Evolutionary conservation across 2,888 invertebrate species (phyloP).

Genomic region (Neoitamus cyanurus): DNA sequence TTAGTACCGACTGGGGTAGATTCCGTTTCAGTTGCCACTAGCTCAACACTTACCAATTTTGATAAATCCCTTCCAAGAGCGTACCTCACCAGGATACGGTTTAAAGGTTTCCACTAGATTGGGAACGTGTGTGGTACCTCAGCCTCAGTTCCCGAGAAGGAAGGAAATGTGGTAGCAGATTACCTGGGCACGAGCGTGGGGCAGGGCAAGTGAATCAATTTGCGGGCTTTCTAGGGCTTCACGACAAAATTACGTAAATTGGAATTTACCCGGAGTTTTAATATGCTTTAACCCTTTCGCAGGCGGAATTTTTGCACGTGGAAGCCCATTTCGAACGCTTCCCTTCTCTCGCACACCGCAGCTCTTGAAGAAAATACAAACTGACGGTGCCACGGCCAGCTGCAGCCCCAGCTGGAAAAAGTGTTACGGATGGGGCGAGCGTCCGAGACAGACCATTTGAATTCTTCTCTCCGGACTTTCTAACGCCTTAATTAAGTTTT

Average conservation of each 20-base stretch:
- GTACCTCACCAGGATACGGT: neutral
- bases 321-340: constrained; percentile 1
- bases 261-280: constrained; percentile 21
- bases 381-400: neutral
- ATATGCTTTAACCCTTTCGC: constrained; percentile 17
- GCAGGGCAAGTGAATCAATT: neutral
- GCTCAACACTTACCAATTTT: neutral
- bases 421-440: neutral
- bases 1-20: too few species aligned
- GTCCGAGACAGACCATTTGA: neutral
- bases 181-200: neutral
- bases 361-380: neutral
- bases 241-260: constrained; percentile 11
- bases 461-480: neutral
- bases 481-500: constrained; percentile 13
- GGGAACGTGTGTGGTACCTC: neutral
- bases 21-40: neutral
- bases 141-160: too few species aligned
- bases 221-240: constrained; percentile 7
- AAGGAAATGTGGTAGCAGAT: neutral
- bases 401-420: neutral
- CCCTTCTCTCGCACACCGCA: neutral
- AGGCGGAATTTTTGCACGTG: constrained; percentile 18
- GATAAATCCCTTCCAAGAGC: neutral
- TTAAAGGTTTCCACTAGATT: neutral